Percentiles rank a stretch among this genome's conserved stretches.
Evolutionary conservation across 2,113 vertebrate species (phyloP).

Genomic region (Geothlypis trichas): DNA sequence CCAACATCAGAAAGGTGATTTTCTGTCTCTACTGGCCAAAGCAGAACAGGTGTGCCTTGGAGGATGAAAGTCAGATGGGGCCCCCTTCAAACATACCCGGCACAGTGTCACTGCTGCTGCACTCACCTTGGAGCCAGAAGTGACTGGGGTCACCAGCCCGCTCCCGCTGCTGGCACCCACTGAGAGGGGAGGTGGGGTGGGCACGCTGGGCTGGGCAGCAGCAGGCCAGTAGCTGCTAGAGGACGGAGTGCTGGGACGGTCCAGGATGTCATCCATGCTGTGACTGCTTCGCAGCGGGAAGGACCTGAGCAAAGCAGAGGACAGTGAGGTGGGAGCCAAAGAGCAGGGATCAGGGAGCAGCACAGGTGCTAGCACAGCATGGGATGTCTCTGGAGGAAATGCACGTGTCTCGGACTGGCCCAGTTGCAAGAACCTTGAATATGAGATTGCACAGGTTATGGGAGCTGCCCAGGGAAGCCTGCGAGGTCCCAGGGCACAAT

Average conservation of each 20-base stretch:
- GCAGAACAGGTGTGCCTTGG: not conserved
- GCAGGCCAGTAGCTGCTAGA: slow-evolving; percentile 46
- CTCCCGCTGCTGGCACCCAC: slow-evolving; percentile 50
- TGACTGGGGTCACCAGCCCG: not conserved
- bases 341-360: not conserved
- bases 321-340: not conserved
- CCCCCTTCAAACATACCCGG: not conserved
- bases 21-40: not conserved
- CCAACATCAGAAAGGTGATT: not conserved
- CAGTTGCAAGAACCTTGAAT: not conserved
- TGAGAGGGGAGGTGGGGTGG: not conserved
- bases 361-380: not conserved
- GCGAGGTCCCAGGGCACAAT: rapidly evolving
- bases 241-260: slow-evolving; percentile 47
- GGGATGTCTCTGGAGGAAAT: not conserved
- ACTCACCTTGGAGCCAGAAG: slow-evolving; percentile 64
- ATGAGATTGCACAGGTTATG: not conserved
- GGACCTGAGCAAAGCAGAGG: slow-evolving; percentile 62
- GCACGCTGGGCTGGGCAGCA: slow-evolving; percentile 59
- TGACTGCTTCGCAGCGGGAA: slow-evolving; percentile 80
- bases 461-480: not conserved
- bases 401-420: not conserved
- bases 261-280: slow-evolving; percentile 86
- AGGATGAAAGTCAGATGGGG: not conserved
- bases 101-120: not conserved